A percentile compares a stretch with the other conserved stretches of the same genome.
Conservation (phyloP, 2,797 vertebrate genomes). For the Varecia variegata region DNA sequence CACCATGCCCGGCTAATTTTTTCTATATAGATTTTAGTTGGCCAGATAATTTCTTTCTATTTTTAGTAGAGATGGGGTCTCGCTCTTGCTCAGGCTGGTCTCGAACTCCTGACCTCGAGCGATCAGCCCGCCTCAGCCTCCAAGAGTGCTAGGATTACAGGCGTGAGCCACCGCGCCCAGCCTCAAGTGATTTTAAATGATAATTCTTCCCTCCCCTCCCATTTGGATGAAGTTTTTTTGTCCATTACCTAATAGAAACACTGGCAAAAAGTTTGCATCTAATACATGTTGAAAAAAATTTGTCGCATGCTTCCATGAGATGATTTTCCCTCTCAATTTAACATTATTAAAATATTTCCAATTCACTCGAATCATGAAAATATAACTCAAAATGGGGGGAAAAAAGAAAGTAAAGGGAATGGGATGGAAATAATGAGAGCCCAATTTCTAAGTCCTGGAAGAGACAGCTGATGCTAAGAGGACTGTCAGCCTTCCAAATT, state of each 20-base stretch:
- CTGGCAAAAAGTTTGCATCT: not conserved
- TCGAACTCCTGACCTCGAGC: too few species aligned
- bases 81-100: too few species aligned
- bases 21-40: too few species aligned
- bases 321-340: not conserved
- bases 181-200: not conserved
- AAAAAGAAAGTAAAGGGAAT: not conserved
- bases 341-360: not conserved
- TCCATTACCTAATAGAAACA: not conserved
- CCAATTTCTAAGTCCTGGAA: slow-evolving; percentile 26
- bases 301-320: not conserved
- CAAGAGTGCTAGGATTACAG: too few species aligned
- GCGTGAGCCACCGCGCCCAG: too few species aligned
- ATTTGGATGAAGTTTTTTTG: not conserved
- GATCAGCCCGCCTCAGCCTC: too few species aligned
- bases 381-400: not conserved
- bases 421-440: not conserved
- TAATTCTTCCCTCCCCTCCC: not conserved
- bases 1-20: too few species aligned
- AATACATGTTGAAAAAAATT: not conserved
- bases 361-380: not conserved
- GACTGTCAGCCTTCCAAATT: slow-evolving; percentile 51
- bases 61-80: too few species aligned
- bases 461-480: slow-evolving; percentile 49
- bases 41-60: too few species aligned